Evolutionary conservation across 2,888 invertebrate species (phyloP), one percentile per base, ranked within the genome.

Genomic region (Idaea dimidiata): DNA sequence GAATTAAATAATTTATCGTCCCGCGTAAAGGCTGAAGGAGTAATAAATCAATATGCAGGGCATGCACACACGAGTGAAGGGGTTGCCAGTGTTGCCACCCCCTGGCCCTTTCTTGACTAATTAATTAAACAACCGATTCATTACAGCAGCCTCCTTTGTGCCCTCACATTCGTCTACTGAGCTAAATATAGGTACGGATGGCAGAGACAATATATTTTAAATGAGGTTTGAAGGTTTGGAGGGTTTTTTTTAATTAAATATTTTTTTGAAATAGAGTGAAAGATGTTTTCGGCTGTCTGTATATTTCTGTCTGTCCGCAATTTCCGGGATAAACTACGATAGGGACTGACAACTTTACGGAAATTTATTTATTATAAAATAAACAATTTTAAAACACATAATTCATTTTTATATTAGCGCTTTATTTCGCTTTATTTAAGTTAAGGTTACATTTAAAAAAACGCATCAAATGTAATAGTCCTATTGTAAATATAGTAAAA

Each of bases 81-180:
- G 76, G 78, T 62, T 65, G 66, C 69, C 64, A n/a, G n/a, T n/a
- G 68, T 61, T 70, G 67, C 68, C 66, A 71, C 73, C 72, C 76
- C 79, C 75, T 73, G 70, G 86, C 89, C 90, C 90, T 92, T 91
- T 92, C 93, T 93, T 93, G 91, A 90, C 92, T 94, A 94, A 95
- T 95, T 95, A 95, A 95, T 95, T 95, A 95, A 94, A 94, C 94
- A 94, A 94, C 94, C 94, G 95, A 95, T 95, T 95, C 95, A 95
- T 95, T 95, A 95, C 93, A 91, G 84, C 86, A 84, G 86, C 89
- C 86, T 90, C 90, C 86, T 90, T 89, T 90, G 89, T 91, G 77
- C 88, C 88, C 88, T 88, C 87, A 88, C 91, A 91, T 91, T 87
- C 91, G 88, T 90, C 91, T 91, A 83, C 82, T 74, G 80, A 80